Evolutionary conservation across 2,888 invertebrate genomes (phyloP).

Genomic region (Andrena chrysosceles): DNA sequence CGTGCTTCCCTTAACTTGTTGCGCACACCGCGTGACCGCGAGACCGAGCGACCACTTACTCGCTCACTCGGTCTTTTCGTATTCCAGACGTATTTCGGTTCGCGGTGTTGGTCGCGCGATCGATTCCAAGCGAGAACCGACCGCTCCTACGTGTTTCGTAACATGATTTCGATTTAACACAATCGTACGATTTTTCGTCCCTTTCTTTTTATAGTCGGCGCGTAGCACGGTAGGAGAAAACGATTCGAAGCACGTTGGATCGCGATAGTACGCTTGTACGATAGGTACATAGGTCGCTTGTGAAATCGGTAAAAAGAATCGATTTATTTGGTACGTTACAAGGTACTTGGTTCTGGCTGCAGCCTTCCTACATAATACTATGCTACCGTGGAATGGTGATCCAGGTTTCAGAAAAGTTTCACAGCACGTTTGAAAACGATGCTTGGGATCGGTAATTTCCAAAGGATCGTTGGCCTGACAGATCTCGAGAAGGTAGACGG

Average conservation of each 20-base stretch:
- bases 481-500: neutral
- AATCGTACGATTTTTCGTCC: neutral
- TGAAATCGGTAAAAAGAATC: too few species aligned
- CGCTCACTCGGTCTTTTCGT: conserved; percentile 6
- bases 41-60: neutral
- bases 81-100: conserved; percentile 14
- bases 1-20: conserved; percentile 57
- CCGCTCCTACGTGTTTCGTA: neutral
- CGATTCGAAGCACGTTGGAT: neutral
- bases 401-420: conserved; percentile 10
- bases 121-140: conserved; percentile 7
- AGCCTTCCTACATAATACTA: conserved; percentile 54
- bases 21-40: conserved; percentile 18
- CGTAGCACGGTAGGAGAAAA: neutral
- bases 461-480: neutral
- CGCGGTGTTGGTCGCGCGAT: conserved; percentile 3
- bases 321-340: conserved; percentile 64
- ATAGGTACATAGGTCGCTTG: too few species aligned
- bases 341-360: conserved; percentile 66
- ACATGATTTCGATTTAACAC: neutral
- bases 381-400: conserved; percentile 15
- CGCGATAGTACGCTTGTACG: neutral
- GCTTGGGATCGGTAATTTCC: neutral
- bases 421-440: neutral
- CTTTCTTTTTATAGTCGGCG: conserved; percentile 3